These are phyloP conservation scores for Synanthedon vespiformis DNA, from an alignment of 2,888 invertebrate species.

Conservation along the genomic window DNA sequence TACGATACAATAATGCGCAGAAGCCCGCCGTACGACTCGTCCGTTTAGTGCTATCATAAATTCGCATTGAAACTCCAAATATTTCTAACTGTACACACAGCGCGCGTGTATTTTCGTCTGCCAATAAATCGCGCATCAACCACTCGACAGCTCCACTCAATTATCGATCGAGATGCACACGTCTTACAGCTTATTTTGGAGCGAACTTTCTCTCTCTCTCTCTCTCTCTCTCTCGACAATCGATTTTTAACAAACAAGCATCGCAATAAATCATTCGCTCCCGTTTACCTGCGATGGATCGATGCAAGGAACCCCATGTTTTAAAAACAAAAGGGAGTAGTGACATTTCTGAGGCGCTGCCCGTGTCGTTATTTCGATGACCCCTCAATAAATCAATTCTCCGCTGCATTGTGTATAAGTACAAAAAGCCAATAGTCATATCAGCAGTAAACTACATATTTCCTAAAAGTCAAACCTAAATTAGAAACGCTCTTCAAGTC, in stretches of 20 bases:
- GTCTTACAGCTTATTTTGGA: slow-evolving; percentile 22
- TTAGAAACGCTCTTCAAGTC: too few relatives aligned
- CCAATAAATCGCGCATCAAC: slow-evolving; percentile 41
- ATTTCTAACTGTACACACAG: slow-evolving; percentile 37
- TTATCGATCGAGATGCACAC: neutral
- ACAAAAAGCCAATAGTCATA: too few relatives aligned
- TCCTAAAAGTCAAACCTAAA: too few relatives aligned
- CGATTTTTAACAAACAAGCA: slow-evolving; percentile 65
- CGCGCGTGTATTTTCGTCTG: slow-evolving; percentile 45
- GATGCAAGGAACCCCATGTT: slow-evolving; percentile 43
- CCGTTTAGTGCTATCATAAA: slow-evolving; percentile 40
- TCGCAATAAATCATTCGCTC: slow-evolving; percentile 64
- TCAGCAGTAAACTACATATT: too few relatives aligned
- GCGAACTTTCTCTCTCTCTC: slow-evolving; percentile 11
- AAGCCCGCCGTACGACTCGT: slow-evolving; percentile 16
- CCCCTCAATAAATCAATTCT: neutral
- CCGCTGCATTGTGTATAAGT: neutral
- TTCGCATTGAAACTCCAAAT: slow-evolving; percentile 50
- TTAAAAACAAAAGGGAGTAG: slow-evolving; percentile 47
- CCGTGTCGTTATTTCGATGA: slow-evolving; percentile 11
- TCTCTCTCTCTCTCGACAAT: slow-evolving; percentile 33
- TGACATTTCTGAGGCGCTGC: slow-evolving; percentile 42
- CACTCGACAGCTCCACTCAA: neutral
- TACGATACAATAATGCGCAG: neutral
- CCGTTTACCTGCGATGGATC: slow-evolving; percentile 61